These are phyloP conservation scores for Lophius americanus DNA, from an alignment of 2,797 vertebrate species.

Conservation along the genomic window DNA sequence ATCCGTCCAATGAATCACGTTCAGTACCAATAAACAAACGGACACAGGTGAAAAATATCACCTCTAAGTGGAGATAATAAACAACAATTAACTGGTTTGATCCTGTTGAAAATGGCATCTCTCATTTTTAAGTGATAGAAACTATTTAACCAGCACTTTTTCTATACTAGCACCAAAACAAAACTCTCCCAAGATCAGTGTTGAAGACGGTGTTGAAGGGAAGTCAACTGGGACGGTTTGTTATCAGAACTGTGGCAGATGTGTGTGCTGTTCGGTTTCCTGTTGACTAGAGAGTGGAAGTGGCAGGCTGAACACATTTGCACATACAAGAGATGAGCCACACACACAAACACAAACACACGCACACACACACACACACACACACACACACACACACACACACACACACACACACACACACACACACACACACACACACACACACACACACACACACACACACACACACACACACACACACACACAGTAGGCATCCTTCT, in stretches of 20 bases:
- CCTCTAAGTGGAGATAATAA: background rate
- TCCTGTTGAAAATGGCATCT: background rate
- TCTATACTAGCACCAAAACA: slow-evolving; percentile 3
- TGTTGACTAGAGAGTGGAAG: slow-evolving; percentile 76
- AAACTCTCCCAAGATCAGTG: slow-evolving; percentile 55
- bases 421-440: slow-evolving; percentile 9
- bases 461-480: slow-evolving; percentile 11
- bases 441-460: background rate
- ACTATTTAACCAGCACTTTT: slow-evolving; percentile 24
- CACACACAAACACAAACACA: slow-evolving; percentile 24
- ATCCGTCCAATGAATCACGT: too few relatives aligned
- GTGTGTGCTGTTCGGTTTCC: slow-evolving; percentile 67
- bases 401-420: slow-evolving; percentile 14
- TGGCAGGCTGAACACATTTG: slow-evolving; percentile 59
- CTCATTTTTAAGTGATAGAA: slow-evolving; percentile 12
- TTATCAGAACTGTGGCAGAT: slow-evolving; percentile 79
- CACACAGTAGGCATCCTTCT: slow-evolving; percentile 30
- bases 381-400: slow-evolving; percentile 23
- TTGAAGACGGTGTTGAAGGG: slow-evolving; percentile 33
- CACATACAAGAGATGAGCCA: slow-evolving; percentile 33
- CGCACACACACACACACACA: slow-evolving; percentile 17
- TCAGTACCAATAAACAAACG: too few relatives aligned
- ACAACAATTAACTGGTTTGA: slow-evolving; percentile 16
- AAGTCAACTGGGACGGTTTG: slow-evolving; percentile 51
- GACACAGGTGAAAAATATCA: too few relatives aligned